Conservation (phyloP, 2,113 vertebrate species). For the Cyanoderma ruficeps region DNA sequence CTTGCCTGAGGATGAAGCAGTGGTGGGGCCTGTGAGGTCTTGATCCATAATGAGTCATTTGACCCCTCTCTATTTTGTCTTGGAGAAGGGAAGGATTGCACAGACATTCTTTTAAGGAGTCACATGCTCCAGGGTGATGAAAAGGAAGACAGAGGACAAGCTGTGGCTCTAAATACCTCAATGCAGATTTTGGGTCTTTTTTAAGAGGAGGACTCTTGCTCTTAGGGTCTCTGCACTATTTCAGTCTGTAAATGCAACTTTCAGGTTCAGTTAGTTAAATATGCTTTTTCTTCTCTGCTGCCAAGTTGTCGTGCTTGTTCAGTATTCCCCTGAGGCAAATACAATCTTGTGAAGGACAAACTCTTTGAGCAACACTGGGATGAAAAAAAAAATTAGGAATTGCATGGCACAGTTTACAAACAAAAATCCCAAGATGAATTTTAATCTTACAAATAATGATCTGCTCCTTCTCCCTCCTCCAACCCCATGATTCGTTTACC, state of each 20-base stretch:
- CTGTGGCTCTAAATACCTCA: neutral
- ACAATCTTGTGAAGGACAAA: neutral
- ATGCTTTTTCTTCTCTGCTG: neutral
- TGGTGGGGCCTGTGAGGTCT: neutral
- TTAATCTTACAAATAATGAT: neutral
- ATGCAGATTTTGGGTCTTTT: neutral
- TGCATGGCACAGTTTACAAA: neutral
- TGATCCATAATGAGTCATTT: constrained; percentile 15
- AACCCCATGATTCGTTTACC: neutral
- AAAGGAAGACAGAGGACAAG: neutral
- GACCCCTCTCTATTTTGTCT: neutral
- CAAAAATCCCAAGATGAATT: neutral
- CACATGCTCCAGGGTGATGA: neutral
- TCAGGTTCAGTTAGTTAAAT: neutral
- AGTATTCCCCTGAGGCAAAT: neutral
- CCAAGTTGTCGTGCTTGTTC: neutral
- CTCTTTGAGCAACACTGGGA: neutral
- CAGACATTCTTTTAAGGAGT: neutral
- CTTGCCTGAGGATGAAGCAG: neutral
- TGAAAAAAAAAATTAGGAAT: neutral
- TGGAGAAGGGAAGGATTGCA: neutral
- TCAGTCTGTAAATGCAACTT: neutral
- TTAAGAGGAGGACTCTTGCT: neutral
- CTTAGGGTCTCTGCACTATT: neutral
- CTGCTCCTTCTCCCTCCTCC: neutral